A percentile compares a stretch with the other conserved stretches of the same genome.
Conservation (phyloP, 2,888 invertebrate species). For the Sarcophaga variegata region DNA sequence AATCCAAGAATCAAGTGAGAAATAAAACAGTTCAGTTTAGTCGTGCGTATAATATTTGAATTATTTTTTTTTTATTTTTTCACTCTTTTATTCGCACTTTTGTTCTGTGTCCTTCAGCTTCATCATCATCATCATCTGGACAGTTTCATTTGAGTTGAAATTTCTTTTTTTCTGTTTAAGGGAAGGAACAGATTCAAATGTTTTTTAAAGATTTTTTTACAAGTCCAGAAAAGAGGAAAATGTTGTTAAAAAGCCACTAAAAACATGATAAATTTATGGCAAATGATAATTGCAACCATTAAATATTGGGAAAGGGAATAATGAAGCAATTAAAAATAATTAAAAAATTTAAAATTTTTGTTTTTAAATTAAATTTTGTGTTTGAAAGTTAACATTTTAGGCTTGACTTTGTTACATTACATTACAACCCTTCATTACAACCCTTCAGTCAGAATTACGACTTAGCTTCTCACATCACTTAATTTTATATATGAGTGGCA, state of each 20-base stretch:
- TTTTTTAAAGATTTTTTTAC: conserved; percentile 26
- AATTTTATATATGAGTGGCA: no score
- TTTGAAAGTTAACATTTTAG: not conserved
- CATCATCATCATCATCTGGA: not conserved
- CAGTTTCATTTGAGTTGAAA: not conserved
- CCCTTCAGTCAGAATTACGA: no score
- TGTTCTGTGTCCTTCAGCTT: not conserved
- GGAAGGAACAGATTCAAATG: conserved; percentile 45
- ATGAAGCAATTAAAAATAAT: conserved; percentile 4
- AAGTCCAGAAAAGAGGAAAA: conserved; percentile 34
- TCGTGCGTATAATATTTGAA: conserved; percentile 64
- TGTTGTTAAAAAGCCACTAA: conserved; percentile 62
- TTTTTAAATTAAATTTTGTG: not conserved
- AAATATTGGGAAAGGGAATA: conserved; percentile 1
- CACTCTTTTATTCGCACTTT: not conserved
- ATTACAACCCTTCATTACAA: no score
- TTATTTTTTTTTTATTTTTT: conserved; percentile 8
- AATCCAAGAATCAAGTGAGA: conserved; percentile 35
- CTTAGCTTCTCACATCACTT: no score
- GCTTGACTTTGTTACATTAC: no score
- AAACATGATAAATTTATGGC: conserved; percentile 69
- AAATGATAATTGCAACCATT: conserved; percentile 59
- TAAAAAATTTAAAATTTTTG: not conserved
- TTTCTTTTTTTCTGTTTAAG: conserved; percentile 2
- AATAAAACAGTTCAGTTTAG: conserved; percentile 65